Evolutionary conservation across 1,140 invertebrate genomes (phyloP), one percentile per base, ranked within the genome.

Genomic region (Anadara kagoshimensis): DNA sequence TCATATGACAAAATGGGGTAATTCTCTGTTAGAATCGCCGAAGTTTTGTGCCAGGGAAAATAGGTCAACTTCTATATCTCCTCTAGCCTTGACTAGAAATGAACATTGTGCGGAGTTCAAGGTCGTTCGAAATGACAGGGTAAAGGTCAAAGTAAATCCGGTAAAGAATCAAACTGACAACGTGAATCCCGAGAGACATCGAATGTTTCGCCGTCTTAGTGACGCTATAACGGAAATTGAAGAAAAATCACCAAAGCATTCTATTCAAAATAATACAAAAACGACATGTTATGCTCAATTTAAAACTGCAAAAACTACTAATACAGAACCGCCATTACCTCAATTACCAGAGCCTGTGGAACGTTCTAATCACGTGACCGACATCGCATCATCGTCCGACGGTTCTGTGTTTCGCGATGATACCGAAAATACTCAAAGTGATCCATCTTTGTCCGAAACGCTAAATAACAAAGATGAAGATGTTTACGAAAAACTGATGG

Each of bases 401-500:
- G 10, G 24, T 54, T 11, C 43, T 56, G 44, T 41, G 43, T 7
- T 18, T 51, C 36, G 41, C 43, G 12, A 47, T 54, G 0, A 58
- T 53, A 20, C 43, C 61, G 43, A 16, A 56, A 49, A 65, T 56
- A 10, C 56, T 20, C 51, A 72, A 43, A 58, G 18, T 11, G 61
- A 53, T 53, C 58, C 5, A 4, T 63, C 36, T 44, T 44, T n/a
- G 24, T 22, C 29, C 24, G 57, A 62, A 44, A 44, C 24, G 41
- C 59, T 44, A 11, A 44, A 62, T 22, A 41, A 41, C 16, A n/a
- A 20, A 11, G 61, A 72, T 22, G 62, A 20, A 1, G 69, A 62
- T 29, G 14, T 64, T 5, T 72, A 72, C 24, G 69, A 72, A 51
- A 47, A 53, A n/a, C 53, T 36, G 24, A 44, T 72, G 22, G 69